These are phyloP conservation scores for Hydrolagus affinis DNA, from an alignment of 2,113 vertebrate genomes.

Conservation along the genomic window DNA sequence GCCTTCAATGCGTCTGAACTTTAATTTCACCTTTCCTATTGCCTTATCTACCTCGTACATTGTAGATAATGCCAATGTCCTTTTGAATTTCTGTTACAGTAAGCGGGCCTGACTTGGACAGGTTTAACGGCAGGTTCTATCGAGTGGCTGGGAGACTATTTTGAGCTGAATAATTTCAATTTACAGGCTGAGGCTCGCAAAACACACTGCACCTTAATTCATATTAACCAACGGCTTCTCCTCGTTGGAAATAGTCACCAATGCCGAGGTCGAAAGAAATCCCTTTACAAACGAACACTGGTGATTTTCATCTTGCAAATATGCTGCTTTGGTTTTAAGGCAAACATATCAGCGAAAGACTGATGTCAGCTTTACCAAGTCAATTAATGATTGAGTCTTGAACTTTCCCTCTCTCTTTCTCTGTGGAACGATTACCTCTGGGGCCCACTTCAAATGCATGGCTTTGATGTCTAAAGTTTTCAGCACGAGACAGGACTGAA, in stretches of 20 bases:
- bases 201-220: conserved; percentile 27
- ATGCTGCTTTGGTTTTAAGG: neutral
- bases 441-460: neutral
- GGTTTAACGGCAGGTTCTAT: conserved; percentile 47
- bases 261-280: neutral
- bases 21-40: conserved; percentile 43
- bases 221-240: conserved; percentile 34
- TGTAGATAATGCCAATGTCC: conserved; percentile 45
- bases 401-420: neutral
- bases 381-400: neutral
- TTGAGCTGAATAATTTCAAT: conserved; percentile 37
- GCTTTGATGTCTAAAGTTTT: neutral
- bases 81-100: conserved; percentile 40
- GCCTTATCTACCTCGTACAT: conserved; percentile 41
- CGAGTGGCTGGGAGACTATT: conserved; percentile 40
- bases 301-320: neutral
- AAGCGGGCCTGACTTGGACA: conserved; percentile 48
- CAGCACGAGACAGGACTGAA: neutral
- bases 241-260: conserved; percentile 12
- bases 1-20: conserved; percentile 35
- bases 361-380: neutral
- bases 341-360: neutral
- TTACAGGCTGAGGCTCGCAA: conserved; percentile 38
- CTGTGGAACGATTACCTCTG: neutral
- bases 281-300: neutral